Conservation (phyloP, 2,888 invertebrate genomes). For the Drosophila setosimentum region DNA sequence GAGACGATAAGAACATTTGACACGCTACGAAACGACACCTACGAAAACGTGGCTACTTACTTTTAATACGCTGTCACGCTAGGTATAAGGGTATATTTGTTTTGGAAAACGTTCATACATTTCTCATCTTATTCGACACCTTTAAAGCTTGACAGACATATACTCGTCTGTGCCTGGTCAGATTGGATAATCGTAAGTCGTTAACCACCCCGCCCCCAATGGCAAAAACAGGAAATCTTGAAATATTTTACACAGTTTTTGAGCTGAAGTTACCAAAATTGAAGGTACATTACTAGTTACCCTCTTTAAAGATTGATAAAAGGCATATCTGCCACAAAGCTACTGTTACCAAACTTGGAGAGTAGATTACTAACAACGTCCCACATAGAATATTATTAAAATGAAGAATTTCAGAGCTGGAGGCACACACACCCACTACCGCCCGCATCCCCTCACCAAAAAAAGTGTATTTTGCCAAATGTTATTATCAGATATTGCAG, state of each 20-base stretch:
- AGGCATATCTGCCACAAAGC: neutral
- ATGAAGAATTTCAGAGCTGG: no score
- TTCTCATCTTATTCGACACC: no score
- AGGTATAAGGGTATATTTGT: neutral
- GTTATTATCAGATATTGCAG: neutral
- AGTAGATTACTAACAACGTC: neutral
- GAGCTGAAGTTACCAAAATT: neutral
- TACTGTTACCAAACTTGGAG: neutral
- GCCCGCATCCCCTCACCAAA: no score
- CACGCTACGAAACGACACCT: constrained; percentile 52
- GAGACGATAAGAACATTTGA: constrained; percentile 66
- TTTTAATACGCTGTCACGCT: neutral
- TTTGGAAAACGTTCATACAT: neutral
- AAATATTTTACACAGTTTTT: neutral
- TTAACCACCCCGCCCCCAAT: neutral
- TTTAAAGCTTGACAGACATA: neutral
- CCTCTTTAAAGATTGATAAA: neutral
- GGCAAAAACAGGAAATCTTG: neutral
- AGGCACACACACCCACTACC: no score
- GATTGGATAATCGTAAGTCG: neutral
- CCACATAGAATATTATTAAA: neutral
- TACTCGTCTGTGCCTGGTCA: neutral
- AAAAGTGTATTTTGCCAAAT: neutral
- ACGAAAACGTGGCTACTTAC: constrained; percentile 34
- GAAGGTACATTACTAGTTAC: neutral